Evolutionary conservation across 2,888 invertebrate genomes (phyloP).

Genomic region (Merodon equestris): DNA sequence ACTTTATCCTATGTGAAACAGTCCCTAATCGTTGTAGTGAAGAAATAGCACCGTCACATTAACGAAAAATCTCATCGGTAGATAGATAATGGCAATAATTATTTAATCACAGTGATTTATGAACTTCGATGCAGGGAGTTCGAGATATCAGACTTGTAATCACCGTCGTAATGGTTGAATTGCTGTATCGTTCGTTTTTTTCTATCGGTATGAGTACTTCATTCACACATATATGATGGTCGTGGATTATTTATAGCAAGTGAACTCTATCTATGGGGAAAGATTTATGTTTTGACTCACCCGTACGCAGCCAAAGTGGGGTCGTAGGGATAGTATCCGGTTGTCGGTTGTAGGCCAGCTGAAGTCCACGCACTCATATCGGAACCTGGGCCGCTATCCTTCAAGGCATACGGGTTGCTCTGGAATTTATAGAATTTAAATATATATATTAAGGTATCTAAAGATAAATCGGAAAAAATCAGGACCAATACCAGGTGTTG

Average conservation of each 20-base stretch:
- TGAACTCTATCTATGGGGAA: constrained; percentile 46
- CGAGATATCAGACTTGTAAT: constrained; percentile 44
- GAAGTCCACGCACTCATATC: constrained; percentile 96
- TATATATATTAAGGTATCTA: too few relatives aligned
- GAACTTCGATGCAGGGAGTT: constrained; percentile 55
- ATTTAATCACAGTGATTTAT: constrained; percentile 71
- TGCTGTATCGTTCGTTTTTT: constrained; percentile 9
- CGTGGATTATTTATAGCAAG: constrained; percentile 54
- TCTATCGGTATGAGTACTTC: too few relatives aligned
- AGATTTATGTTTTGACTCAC: constrained; percentile 82
- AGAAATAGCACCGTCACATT: neutral
- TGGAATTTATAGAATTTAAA: constrained; percentile 80
- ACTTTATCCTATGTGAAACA: too few relatives aligned
- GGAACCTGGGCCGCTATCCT: constrained; percentile 89
- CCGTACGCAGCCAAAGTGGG: constrained; percentile 95
- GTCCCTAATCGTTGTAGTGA: too few relatives aligned
- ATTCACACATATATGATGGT: too few relatives aligned
- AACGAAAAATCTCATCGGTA: constrained; percentile 49
- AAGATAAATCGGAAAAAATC: constrained; percentile 10
- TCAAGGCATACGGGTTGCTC: constrained; percentile 94
- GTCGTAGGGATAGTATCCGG: constrained; percentile 96
- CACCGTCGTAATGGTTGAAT: constrained; percentile 29
- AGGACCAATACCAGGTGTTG: constrained; percentile 8
- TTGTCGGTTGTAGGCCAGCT: constrained; percentile 92
- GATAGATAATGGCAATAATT: constrained; percentile 69